Evolutionary conservation across 2,888 invertebrate species (phyloP), one percentile per base, ranked within the genome.

Genomic region (Lithosia quadra): DNA sequence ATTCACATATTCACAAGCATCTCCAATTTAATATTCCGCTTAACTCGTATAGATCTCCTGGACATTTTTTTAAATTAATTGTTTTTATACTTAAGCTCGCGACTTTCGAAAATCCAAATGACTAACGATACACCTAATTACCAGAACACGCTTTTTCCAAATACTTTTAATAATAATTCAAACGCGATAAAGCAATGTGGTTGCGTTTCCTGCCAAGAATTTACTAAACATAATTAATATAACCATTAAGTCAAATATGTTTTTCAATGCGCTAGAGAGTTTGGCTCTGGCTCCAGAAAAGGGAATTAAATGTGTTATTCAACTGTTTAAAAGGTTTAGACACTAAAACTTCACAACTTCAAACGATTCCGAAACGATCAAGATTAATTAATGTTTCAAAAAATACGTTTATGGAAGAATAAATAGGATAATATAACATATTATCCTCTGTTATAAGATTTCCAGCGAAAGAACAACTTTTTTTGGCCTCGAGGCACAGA

Each of bases 331-430:
- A 58, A 33, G 18, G 58, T 34, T 28, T 33, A 34, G n/a, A n/a
- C 34, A 58, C 33, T 56, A 13, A 5, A 56, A 28, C 56, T 58
- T 34, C 8, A 58, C 28, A 28, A 58, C 33, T 58, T 58, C n/a
- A 28, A 28, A 58, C n/a, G 33, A 58, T 58, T 33, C 15, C 18
- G 57, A 58, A 58, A 58, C 33, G 28, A 58, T 34, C 33, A 58
- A 34, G 57, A 58, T 49, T 18, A 18, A 11, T 58, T 58, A 34
- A n/a, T 58, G 28, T 4, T 8, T 57, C 22, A 56, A 57, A 57
- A 18, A 56, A 24, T 56, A 24, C 24, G 15, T 18, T 57, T 33
- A 57, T n/a, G 58, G 49, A n/a, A n/a, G 49, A 49, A 49, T n/a
- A n/a, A n/a, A 49, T 49, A 49, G 49, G n/a, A 49, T 49, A 49